Evolutionary conservation across 2,113 vertebrate species (phyloP).

Genomic region (Tenrec ecaudatus): DNA sequence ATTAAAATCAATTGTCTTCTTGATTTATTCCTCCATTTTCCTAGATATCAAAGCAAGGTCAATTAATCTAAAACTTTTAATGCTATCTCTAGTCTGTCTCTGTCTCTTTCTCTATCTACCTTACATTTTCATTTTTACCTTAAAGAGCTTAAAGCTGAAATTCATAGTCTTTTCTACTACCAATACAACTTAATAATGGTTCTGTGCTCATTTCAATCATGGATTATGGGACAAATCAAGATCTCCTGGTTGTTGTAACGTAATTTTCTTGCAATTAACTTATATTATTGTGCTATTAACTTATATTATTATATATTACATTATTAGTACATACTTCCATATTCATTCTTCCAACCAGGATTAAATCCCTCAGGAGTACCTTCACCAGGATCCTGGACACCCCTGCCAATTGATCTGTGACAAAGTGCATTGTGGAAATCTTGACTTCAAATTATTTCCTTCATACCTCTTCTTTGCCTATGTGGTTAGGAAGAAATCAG

Average conservation of each 20-base stretch:
- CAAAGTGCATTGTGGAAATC: neutral
- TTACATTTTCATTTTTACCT: neutral
- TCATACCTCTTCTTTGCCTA: neutral
- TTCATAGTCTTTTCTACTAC: neutral
- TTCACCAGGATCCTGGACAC: neutral
- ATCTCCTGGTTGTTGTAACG: neutral
- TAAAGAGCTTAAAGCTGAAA: neutral
- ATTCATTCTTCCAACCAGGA: neutral
- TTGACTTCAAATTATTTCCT: neutral
- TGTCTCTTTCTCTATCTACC: no score
- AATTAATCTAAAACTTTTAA: conserved; percentile 51
- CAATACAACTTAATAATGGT: conserved; percentile 21
- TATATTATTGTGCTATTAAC: neutral
- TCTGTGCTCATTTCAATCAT: neutral
- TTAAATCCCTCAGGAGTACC: neutral
- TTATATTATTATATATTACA: no score
- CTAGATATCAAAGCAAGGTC: conserved; percentile 45
- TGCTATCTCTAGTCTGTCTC: neutral
- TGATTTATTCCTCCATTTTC: conserved; percentile 64
- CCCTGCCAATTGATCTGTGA: neutral
- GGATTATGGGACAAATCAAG: neutral
- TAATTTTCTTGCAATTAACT: neutral
- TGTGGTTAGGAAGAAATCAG: neutral
- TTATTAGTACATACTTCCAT: no score
- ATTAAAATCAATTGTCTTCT: conserved; percentile 52